Evolutionary conservation across 2,888 invertebrate genomes (phyloP).

Genomic region (Hyalella azteca): DNA sequence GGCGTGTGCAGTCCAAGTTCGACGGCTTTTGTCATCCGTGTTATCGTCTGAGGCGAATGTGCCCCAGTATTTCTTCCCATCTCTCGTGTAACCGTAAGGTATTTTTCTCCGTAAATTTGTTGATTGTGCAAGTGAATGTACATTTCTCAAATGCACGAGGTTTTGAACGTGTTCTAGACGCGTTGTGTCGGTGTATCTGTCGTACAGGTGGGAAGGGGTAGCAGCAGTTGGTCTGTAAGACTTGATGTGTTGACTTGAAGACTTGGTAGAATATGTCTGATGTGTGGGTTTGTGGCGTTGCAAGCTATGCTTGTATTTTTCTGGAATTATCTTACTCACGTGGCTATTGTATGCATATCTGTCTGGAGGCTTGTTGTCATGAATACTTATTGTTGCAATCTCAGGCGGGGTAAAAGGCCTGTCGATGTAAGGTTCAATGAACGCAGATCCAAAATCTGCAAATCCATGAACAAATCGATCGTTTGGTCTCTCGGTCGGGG

Average conservation of each 20-base stretch:
- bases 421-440: neutral
- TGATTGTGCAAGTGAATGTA: neutral
- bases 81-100: conserved; percentile 14
- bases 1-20: conserved; percentile 17
- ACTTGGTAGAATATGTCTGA: neutral
- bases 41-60: neutral
- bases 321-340: neutral
- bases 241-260: neutral
- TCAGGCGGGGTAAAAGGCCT: neutral
- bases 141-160: conserved; percentile 22
- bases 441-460: neutral
- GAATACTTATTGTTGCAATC: neutral
- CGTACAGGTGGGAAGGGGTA: neutral
- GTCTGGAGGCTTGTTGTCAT: neutral
- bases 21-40: neutral
- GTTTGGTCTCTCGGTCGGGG: conserved; percentile 15
- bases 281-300: neutral
- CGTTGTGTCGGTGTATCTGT: neutral
- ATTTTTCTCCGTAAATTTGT: conserved; percentile 8
- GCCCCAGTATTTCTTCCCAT: conserved; percentile 20
- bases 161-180: conserved; percentile 23
- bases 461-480: neutral
- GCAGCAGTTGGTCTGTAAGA: neutral
- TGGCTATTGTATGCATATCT: neutral
- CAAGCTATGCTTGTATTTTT: neutral